These are phyloP conservation scores for Antedon mediterranea DNA, from an alignment of 53 echinoderm and acorn worm genomes.

Conservation along the genomic window DNA sequence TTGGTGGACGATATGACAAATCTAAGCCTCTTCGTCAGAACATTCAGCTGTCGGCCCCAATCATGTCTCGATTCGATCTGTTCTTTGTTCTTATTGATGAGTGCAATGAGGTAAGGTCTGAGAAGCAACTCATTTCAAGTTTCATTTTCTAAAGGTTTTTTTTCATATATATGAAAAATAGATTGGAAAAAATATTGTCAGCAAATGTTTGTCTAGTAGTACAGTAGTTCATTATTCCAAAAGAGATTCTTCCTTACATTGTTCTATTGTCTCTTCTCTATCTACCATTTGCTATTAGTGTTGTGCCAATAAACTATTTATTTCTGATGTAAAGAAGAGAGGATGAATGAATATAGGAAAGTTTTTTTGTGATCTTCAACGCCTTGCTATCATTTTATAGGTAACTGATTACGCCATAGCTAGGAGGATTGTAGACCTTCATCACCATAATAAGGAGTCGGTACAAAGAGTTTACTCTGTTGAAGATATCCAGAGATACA, in stretches of 20 bases:
- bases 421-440: conserved; percentile 85
- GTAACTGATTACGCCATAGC: conserved; percentile 97
- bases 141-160: not conserved
- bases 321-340: no score
- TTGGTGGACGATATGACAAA: conserved; percentile 83
- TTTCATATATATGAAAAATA: not conserved
- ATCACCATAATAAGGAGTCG: conserved; percentile 55
- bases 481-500: conserved; percentile 89
- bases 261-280: no score
- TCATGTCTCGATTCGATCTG: conserved; percentile 98
- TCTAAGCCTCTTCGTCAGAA: conserved; percentile 95
- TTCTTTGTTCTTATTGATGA: conserved; percentile 95
- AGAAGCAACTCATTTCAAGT: no score
- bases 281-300: no score
- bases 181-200: no score
- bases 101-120: conserved; percentile 92
- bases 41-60: conserved; percentile 84
- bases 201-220: no score
- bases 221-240: no score
- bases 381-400: no score
- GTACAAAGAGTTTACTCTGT: conserved; percentile 75
- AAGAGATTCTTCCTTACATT: no score
- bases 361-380: no score
- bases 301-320: no score
- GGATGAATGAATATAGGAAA: no score